phyloP scores from a whole-genome alignment of 1,140 invertebrate species.

The Megalonaias nervosa region DNA sequence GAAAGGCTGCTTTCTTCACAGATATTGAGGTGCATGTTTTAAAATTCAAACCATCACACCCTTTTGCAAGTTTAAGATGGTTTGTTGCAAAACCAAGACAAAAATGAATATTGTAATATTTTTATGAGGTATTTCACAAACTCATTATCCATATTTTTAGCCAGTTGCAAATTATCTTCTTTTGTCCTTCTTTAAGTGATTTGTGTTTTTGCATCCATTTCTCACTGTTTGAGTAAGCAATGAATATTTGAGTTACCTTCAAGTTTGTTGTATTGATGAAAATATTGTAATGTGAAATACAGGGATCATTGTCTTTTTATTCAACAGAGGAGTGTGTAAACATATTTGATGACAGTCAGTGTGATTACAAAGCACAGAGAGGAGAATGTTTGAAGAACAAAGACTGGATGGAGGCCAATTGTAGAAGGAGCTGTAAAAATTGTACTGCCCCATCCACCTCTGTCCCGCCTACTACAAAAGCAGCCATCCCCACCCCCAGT shows the following conservation, averaged over 20 bases:
- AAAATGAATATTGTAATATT: no score
- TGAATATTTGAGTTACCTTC: background rate
- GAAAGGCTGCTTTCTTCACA: no score
- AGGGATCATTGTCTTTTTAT: background rate
- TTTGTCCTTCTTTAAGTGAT: background rate
- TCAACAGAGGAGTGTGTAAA: constrained; percentile 26
- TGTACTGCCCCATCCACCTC: background rate
- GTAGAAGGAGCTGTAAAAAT: constrained; percentile 11
- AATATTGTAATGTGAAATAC: background rate
- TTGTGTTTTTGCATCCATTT: background rate
- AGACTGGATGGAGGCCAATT: constrained; percentile 30
- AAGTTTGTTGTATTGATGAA: background rate
- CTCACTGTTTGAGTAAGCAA: background rate
- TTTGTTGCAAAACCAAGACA: no score
- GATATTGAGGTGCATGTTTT: no score
- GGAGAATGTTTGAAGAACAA: constrained; percentile 30
- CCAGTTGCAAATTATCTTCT: background rate
- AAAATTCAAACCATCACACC: no score
- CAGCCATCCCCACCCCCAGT: no score
- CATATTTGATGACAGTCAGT: constrained; percentile 30
- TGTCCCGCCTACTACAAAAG: no score
- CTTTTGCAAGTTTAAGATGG: no score
- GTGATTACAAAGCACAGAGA: constrained; percentile 14
- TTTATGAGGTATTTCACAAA: no score
- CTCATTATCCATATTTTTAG: background rate